phyloP scores from a whole-genome alignment of 1,140 invertebrate species.

The Yoshiicerus persimilis region DNA sequence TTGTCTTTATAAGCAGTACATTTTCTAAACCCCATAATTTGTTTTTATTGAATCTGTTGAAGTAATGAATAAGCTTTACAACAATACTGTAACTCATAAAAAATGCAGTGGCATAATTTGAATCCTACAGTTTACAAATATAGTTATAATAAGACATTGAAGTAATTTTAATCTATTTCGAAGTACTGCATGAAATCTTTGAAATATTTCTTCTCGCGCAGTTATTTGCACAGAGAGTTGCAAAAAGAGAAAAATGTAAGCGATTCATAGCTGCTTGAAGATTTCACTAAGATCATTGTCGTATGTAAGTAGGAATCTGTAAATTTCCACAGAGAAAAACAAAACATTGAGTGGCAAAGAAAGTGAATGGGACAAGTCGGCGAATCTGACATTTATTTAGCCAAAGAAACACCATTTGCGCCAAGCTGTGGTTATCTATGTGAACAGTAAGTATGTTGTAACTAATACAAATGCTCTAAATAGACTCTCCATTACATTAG shows the following conservation, averaged over 20 bases:
- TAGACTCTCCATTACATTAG: neutral
- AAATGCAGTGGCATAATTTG: too few species aligned
- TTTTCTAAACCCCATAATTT: too few species aligned
- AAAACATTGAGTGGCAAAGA: neutral
- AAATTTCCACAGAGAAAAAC: neutral
- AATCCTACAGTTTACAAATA: too few species aligned
- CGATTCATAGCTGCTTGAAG: neutral
- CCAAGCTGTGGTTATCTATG: neutral
- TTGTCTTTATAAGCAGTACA: too few species aligned
- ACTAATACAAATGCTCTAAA: constrained; percentile 18
- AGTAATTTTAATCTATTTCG: neutral
- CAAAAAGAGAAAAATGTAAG: neutral
- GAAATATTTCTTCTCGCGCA: neutral
- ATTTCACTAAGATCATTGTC: neutral
- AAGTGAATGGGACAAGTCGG: neutral
- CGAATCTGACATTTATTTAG: neutral
- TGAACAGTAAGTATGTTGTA: neutral
- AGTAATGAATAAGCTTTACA: too few species aligned
- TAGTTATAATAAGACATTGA: neutral
- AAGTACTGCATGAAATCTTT: neutral
- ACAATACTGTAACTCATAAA: too few species aligned
- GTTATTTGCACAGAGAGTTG: neutral
- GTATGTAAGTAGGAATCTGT: neutral
- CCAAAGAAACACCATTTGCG: neutral
- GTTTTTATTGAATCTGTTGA: too few species aligned